A percentile compares a stretch with the other conserved stretches of the same genome.
phyloP scores from a whole-genome alignment of 1,140 invertebrate genomes.

The Delia radicum region DNA sequence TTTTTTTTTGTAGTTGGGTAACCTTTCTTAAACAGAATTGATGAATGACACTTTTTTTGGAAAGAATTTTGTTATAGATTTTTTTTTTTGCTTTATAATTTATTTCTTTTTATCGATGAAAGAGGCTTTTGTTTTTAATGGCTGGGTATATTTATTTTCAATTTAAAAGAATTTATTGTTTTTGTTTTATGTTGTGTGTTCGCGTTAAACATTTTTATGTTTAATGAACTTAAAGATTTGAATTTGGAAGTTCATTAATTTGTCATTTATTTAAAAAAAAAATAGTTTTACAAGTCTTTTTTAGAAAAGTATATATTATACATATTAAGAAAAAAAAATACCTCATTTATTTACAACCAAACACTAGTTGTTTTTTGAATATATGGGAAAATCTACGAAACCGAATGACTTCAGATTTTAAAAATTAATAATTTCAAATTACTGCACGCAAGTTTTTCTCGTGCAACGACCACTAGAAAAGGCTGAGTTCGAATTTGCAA shows the following conservation, averaged over 20 bases:
- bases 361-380: too few species aligned
- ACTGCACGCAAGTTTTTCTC: too few species aligned
- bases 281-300: background rate
- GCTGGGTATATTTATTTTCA: background rate
- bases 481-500: too few species aligned
- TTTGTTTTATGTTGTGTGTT: background rate
- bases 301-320: too few species aligned
- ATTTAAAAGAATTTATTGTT: background rate
- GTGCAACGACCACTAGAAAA: too few species aligned
- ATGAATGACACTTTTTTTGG: background rate
- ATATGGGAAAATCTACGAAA: too few species aligned
- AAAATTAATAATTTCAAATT: too few species aligned
- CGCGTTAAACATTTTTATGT: background rate
- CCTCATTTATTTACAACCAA: too few species aligned
- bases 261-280: background rate
- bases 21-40: background rate
- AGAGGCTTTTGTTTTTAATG: background rate
- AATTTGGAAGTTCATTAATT: background rate
- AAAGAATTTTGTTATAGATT: background rate
- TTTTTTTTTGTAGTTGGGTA: too few species aligned
- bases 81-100: background rate
- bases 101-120: background rate
- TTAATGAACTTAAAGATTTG: background rate
- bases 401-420: too few species aligned
- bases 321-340: too few species aligned